Evolutionary conservation across 2,888 invertebrate species (phyloP).

Genomic region (Pammene fasciana): DNA sequence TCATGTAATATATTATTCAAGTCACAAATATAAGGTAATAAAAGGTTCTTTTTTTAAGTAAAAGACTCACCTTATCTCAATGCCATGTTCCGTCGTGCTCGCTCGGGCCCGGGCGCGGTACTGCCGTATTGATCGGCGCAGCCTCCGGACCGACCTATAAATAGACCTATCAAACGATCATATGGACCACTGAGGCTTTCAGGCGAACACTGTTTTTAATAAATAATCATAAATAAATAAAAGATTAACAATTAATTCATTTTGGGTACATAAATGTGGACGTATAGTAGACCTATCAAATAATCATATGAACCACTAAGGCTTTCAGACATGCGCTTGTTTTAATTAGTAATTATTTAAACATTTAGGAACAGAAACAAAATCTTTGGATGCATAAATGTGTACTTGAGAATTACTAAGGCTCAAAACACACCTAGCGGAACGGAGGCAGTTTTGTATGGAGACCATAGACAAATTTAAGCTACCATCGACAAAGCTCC

Average conservation of each 20-base stretch:
- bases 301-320: conserved; percentile 18
- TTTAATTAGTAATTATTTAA: neutral
- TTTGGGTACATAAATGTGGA: no score
- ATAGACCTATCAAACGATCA: conserved; percentile 29
- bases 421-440: no score
- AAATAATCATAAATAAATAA: neutral
- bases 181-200: conserved; percentile 15
- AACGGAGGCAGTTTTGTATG: no score
- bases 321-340: neutral
- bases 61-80: conserved; percentile 20
- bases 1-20: neutral
- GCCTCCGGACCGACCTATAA: conserved; percentile 31
- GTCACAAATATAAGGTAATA: neutral
- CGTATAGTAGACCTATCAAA: conserved; percentile 18
- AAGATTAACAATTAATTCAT: no score
- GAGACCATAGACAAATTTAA: no score
- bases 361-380: neutral
- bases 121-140: conserved; percentile 35
- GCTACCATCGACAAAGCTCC: no score
- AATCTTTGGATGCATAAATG: no score
- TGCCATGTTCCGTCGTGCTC: neutral
- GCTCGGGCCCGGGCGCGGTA: conserved; percentile 27
- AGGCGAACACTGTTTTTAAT: neutral
- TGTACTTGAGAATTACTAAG: no score
- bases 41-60: neutral